phyloP scores from a whole-genome alignment of 2,888 invertebrate genomes.

The Hyposoter didymator region DNA sequence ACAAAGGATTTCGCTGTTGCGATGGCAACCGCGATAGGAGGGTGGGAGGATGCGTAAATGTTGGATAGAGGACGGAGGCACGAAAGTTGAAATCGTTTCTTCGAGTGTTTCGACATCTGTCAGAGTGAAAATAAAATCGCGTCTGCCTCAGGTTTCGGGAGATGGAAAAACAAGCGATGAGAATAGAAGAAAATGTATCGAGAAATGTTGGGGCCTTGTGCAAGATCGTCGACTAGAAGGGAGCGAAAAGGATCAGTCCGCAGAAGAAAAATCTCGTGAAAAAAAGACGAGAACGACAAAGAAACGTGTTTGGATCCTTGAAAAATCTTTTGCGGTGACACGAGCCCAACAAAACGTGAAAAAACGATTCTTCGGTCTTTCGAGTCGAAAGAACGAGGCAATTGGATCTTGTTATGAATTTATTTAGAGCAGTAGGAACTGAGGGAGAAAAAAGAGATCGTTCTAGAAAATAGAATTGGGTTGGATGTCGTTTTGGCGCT shows the following conservation, averaged over 20 bases:
- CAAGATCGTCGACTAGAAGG: background rate
- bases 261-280: background rate
- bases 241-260: background rate
- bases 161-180: background rate
- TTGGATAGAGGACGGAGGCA: background rate
- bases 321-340: background rate
- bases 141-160: background rate
- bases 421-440: background rate
- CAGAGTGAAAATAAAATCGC: background rate
- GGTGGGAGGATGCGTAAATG: conserved; percentile 24
- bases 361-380: background rate
- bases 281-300: background rate
- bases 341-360: background rate
- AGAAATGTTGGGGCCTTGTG: background rate
- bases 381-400: background rate
- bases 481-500: conserved; percentile 70
- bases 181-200: background rate
- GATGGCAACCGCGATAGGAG: conserved; percentile 34
- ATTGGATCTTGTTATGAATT: background rate
- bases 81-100: background rate
- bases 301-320: background rate
- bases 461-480: background rate
- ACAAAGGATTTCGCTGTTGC: conserved; percentile 26
- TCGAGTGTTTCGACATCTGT: background rate
- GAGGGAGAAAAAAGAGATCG: background rate